These are phyloP conservation scores for Celastrina argiolus DNA, from an alignment of 2,888 invertebrate species.

Conservation along the genomic window DNA sequence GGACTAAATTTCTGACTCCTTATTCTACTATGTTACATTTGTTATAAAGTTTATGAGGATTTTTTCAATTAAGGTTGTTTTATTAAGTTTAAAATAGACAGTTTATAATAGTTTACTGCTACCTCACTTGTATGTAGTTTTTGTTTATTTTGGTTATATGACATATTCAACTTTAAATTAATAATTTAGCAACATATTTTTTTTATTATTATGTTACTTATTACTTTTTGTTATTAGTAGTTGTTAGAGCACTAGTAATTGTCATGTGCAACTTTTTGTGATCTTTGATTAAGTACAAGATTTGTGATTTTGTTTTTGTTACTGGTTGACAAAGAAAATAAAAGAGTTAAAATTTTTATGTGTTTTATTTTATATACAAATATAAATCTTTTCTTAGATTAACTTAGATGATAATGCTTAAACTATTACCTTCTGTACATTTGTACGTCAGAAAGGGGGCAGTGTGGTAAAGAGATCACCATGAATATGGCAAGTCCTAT, in stretches of 20 bases:
- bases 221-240: not conserved
- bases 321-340: conserved; percentile 35
- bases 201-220: not conserved
- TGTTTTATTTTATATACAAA: conserved; percentile 71
- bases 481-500: conserved; percentile 44
- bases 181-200: no score
- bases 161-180: no score
- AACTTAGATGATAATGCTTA: conserved; percentile 58
- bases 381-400: conserved; percentile 66
- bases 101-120: not conserved
- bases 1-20: not conserved
- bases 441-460: conserved; percentile 55
- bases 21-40: conserved; percentile 16
- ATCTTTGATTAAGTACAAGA: not conserved
- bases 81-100: not conserved
- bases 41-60: not conserved
- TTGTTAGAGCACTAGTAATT: not conserved
- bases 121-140: not conserved
- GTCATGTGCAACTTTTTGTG: not conserved
- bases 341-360: conserved; percentile 37
- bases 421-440: conserved; percentile 64
- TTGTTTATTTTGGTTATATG: not conserved
- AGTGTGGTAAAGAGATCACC: conserved; percentile 52
- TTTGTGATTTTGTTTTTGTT: not conserved
- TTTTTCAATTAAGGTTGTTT: not conserved